Conservation (phyloP, 2,113 vertebrate species). For the Apteryx mantelli region DNA sequence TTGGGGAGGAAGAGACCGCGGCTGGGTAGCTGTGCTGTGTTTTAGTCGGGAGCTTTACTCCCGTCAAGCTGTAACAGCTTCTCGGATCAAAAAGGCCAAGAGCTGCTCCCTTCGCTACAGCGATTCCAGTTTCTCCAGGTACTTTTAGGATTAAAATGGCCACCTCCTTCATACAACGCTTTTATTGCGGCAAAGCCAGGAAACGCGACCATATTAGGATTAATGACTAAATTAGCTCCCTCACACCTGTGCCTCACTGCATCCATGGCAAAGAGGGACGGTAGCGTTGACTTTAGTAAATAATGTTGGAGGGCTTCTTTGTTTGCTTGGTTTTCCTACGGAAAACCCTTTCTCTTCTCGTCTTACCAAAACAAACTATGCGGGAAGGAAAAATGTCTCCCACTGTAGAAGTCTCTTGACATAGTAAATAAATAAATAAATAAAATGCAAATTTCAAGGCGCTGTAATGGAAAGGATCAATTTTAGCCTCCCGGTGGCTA, state of each 20-base stretch:
- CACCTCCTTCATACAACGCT: neutral
- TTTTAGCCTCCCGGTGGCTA: conserved; percentile 38
- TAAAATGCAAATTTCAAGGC: conserved; percentile 32
- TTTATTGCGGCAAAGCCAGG: neutral
- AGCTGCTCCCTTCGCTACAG: neutral
- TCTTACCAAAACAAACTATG: neutral
- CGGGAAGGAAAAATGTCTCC: neutral
- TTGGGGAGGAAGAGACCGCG: neutral
- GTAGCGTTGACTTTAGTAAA: neutral
- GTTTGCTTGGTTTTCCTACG: neutral
- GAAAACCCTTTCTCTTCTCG: neutral
- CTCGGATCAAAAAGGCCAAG: accelerated
- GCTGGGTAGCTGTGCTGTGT: neutral
- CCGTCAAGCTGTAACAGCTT: neutral
- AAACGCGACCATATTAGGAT: neutral
- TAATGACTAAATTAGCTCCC: neutral
- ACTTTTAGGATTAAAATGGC: neutral
- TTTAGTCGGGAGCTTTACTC: neutral
- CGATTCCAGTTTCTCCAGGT: neutral
- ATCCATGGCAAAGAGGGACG: neutral
- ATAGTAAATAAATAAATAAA: neutral
- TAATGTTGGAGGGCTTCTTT: neutral
- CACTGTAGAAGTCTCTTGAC: neutral
- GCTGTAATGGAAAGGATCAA: conserved; percentile 36
- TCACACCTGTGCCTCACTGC: conserved; percentile 1